Evolutionary conservation across 2,113 vertebrate genomes (phyloP).

Genomic region (Pedetes capensis): DNA sequence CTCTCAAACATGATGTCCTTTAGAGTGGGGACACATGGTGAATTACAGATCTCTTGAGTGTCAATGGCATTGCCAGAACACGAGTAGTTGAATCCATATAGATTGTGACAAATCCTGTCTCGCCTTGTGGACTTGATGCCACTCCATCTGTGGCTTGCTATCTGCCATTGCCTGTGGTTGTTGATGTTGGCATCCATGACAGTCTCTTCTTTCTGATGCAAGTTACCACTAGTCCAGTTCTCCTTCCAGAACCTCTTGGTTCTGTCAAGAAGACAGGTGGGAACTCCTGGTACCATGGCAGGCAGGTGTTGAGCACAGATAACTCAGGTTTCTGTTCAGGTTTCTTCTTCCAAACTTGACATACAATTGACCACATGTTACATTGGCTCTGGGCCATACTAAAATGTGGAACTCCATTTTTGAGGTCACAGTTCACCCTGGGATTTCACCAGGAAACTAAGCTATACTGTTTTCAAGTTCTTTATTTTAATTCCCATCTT

Average conservation of each 20-base stretch:
- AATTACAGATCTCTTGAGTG: not conserved
- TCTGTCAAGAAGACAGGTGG: not conserved
- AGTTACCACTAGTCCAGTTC: not conserved
- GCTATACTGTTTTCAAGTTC: not conserved
- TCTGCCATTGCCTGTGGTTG: not conserved
- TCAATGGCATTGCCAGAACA: not conserved
- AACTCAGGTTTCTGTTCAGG: not conserved
- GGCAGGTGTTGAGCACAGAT: fast-evolving
- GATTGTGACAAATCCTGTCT: not conserved
- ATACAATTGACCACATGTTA: fast-evolving
- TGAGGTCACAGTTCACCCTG: not conserved
- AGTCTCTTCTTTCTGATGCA: not conserved
- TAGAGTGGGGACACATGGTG: too few species aligned
- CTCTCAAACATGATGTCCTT: too few species aligned
- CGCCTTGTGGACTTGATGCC: not conserved
- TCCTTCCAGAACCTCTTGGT: not conserved
- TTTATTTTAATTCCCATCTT: not conserved
- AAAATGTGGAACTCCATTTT: not conserved
- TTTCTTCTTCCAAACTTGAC: not conserved
- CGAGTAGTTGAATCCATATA: not conserved
- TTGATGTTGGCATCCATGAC: not conserved
- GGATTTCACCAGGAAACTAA: not conserved
- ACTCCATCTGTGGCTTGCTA: not conserved
- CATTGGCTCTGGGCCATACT: fast-evolving
- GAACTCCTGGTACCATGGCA: not conserved